phyloP scores from a whole-genome alignment of 2,113 vertebrate species.

The Trochalopteron elliotii region DNA sequence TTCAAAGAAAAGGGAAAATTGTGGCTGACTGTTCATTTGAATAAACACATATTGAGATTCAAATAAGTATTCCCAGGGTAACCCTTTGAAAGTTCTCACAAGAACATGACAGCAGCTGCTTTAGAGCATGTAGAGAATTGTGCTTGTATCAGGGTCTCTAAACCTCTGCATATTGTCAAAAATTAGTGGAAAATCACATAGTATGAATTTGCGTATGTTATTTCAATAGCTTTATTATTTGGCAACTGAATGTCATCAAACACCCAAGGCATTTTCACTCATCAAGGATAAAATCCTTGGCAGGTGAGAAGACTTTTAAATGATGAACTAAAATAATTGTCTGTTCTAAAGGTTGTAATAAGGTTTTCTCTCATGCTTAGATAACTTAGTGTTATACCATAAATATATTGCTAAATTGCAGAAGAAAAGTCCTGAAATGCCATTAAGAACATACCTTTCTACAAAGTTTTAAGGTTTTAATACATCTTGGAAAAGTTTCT shows the following conservation, averaged over 20 bases:
- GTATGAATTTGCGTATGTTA: neutral
- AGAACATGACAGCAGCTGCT: neutral
- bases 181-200: neutral
- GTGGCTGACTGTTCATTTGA: neutral
- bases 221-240: constrained; percentile 18
- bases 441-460: neutral
- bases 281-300: neutral
- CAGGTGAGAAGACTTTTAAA: neutral
- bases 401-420: neutral
- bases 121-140: neutral
- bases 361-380: neutral
- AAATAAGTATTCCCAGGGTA: neutral
- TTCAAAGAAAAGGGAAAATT: neutral
- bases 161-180: neutral
- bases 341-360: neutral
- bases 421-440: neutral
- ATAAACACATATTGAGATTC: constrained; percentile 13
- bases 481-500: neutral
- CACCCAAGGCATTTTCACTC: neutral
- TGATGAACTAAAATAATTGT: neutral
- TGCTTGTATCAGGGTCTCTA: neutral
- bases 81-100: neutral
- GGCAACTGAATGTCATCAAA: neutral
- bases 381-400: neutral
- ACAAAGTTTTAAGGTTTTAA: neutral